Conservation (phyloP, 1,140 invertebrate species). For the Drosophila mayri region DNA sequence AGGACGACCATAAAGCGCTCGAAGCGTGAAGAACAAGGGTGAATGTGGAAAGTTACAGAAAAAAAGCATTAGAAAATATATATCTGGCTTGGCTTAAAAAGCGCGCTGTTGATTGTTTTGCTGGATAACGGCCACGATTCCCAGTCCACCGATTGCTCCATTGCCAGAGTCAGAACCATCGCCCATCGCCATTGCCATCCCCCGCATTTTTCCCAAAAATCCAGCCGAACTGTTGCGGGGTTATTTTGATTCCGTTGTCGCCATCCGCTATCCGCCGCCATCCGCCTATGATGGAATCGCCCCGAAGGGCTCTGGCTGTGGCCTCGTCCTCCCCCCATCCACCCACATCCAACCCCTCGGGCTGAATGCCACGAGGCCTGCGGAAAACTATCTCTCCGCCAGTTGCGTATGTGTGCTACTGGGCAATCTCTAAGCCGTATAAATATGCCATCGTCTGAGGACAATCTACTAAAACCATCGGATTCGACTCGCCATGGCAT, state of each 20-base stretch:
- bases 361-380: conserved; percentile 23
- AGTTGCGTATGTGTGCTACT: conserved; percentile 72
- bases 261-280: conserved; percentile 35
- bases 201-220: conserved; percentile 7
- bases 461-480: conserved; percentile 71
- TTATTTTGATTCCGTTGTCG: conserved; percentile 66
- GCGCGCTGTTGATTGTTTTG: conserved; percentile 83
- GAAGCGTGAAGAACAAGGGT: conserved; percentile 83
- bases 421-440: conserved; percentile 73
- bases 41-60: conserved; percentile 81
- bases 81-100: conserved; percentile 79
- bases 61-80: conserved; percentile 83
- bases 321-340: neutral
- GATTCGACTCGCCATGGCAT: conserved; percentile 40
- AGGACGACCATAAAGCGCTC: conserved; percentile 72
- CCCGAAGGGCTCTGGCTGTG: conserved; percentile 44
- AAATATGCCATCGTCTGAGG: conserved; percentile 69
- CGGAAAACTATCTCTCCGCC: conserved; percentile 60
- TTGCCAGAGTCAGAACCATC: conserved; percentile 8
- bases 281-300: conserved; percentile 62
- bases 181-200: neutral
- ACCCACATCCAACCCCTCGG: conserved; percentile 3
- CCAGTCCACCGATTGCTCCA: conserved; percentile 17
- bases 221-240: conserved; percentile 42
- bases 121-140: conserved; percentile 73